Evolutionary conservation across 2,113 vertebrate species (phyloP), one percentile per base, ranked within the genome.

Genomic region (Ptychochromis oligacanthus): DNA sequence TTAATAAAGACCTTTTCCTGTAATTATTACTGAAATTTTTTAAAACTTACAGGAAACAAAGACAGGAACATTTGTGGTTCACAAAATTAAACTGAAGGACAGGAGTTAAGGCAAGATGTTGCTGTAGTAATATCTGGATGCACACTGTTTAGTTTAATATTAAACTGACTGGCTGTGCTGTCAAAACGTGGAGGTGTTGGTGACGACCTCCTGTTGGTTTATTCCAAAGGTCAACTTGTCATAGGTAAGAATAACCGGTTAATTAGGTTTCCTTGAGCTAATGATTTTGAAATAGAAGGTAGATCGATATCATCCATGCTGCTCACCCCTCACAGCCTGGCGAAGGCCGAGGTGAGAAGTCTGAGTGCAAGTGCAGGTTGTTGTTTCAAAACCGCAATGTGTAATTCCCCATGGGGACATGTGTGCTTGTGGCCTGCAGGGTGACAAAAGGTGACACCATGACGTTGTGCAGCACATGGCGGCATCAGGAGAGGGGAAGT

Each of bases 321-420:
- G 31, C 31, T 58, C 2, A 8, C 58, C 7, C 22, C n/a, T 13
- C 57, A 26, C 55, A 43, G n/a, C 3, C 5, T 13, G 18, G 24
- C 28, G 12, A 4, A 20, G 12, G 40, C 46, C 1, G 1, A 52
- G 65, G 65, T 52, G 22, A 34, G 31, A 20, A 26, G 38, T 72
- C 38, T 56, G 12, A 14, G 24, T 11, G 17, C 17, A 18, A 8
- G 55, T 81, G 40, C 28, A 61, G 2, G 9, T 18, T 9, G 3
- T 26, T 11, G 5, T 83, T 57, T 77, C 22, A 79, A 61, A 82
- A 57, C 31, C 8, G 11, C 34, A 9, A 38, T 54, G 67, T 65
- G 85, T 81, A 80, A 92, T 86, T 89, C 52, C 88, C 91, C 70
- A 4, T 18, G 13, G n/a, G 18, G 31, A 77, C 84, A 80, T 46